These are phyloP conservation scores for Carduelis carduelis DNA, from an alignment of 2,797 vertebrate species.

Conservation along the genomic window DNA sequence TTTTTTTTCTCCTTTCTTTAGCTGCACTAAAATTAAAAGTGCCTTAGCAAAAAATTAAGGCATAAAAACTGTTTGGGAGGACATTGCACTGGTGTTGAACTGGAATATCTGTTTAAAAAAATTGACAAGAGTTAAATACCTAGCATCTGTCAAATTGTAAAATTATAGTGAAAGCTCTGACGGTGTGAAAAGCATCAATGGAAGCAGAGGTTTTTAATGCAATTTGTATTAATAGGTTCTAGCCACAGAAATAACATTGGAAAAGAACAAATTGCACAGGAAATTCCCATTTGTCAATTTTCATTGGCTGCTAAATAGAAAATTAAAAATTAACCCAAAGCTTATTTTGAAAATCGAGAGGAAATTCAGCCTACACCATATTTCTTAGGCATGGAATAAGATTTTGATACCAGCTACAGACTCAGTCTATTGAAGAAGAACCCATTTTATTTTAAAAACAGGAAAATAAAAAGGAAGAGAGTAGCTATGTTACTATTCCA, in stretches of 20 bases:
- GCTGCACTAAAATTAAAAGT: background rate
- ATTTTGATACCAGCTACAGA: background rate
- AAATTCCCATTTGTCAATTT: slow-evolving; percentile 36
- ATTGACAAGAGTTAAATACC: background rate
- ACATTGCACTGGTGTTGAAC: background rate
- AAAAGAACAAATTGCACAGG: background rate
- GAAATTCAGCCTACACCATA: background rate
- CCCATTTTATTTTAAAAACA: background rate
- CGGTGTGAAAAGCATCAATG: background rate
- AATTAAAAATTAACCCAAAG: background rate
- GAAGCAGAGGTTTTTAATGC: slow-evolving; percentile 14
- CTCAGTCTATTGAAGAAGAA: background rate
- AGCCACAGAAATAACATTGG: background rate
- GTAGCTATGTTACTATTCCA: background rate
- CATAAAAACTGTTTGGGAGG: background rate
- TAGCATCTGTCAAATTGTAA: background rate
- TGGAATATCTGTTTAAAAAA: background rate
- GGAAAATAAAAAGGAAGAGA: background rate
- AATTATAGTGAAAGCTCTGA: background rate
- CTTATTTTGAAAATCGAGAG: slow-evolving; percentile 36
- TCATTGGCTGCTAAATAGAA: slow-evolving; percentile 7
- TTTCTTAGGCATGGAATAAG: background rate
- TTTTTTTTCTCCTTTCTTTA: background rate
- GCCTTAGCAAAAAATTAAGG: background rate
- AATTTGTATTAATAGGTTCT: slow-evolving; percentile 6